phyloP scores from a whole-genome alignment of 2,888 invertebrate species.

The Cryptus armator region DNA sequence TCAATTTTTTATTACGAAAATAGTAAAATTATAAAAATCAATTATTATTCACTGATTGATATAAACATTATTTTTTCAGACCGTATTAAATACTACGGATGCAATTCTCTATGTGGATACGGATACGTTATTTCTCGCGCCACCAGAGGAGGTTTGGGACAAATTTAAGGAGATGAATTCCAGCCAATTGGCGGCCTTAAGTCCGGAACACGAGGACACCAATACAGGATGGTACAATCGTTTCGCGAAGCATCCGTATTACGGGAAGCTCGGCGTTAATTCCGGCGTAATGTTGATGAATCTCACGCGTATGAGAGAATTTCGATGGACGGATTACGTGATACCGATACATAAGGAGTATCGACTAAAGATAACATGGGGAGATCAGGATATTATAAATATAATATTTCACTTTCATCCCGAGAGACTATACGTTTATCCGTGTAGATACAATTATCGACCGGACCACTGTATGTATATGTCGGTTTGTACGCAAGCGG shows the following conservation, averaged over 20 bases:
- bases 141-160: slow-evolving; percentile 93
- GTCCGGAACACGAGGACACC: slow-evolving; percentile 96
- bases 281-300: slow-evolving; percentile 99
- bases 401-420: slow-evolving; percentile 95
- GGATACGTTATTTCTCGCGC: slow-evolving; percentile 95
- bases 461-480: slow-evolving; percentile 99
- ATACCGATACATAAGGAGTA: slow-evolving; percentile 94
- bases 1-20: neutral
- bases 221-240: slow-evolving; percentile 98
- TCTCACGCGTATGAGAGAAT: slow-evolving; percentile 94
- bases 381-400: slow-evolving; percentile 98
- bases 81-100: slow-evolving; percentile 92
- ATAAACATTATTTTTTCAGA: slow-evolving; percentile 85
- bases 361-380: slow-evolving; percentile 95
- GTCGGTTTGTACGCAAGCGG: slow-evolving; percentile 92
- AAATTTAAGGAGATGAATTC: slow-evolving; percentile 93
- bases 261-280: slow-evolving; percentile 95
- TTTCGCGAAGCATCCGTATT: slow-evolving; percentile 98
- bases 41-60: neutral
- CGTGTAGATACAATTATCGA: slow-evolving; percentile 96
- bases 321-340: slow-evolving; percentile 94
- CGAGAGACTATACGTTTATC: slow-evolving; percentile 91
- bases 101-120: slow-evolving; percentile 97
- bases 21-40: neutral
- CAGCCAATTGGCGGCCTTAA: slow-evolving; percentile 94